Base-by-base conservation (phyloP, 2,797 vertebrate species). In the Falco naumanni region DNA sequence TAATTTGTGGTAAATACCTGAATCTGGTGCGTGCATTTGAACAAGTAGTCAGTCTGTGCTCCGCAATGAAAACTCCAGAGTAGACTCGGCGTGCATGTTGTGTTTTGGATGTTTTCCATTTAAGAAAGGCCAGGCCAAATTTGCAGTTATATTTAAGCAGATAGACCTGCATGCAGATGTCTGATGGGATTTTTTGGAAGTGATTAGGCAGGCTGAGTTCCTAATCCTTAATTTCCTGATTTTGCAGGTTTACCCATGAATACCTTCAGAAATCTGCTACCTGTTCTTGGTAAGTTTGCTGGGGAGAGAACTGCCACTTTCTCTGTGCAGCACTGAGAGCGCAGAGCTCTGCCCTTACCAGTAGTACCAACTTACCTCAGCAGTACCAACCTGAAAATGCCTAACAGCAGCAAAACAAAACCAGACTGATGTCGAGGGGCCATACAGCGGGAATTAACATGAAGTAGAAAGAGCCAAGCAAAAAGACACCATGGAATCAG, bases 1-100 rank as follows among this genome's bases (percentile, higher is more conserved):
- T 45, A 87, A 60, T 24, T 53, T 6, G 2, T 33, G 20, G 31
- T 50, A 22, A 3, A 0, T 16, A 15, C 0, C 0, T 20, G 68
- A 66, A 15, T 47, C 50, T 2, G 0, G 5, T 39, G 11, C 0
- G 0, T 43, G 77, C 19, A 22, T 72, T 76, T 79, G 50, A 75
- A 16, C 8, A 29, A 51, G 34, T 18, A 54, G 16, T 19, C 9
- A n/a, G 87, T 6, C n/a, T 79, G 19, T 34, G 28, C 72, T 69
- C 65, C 1, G 3, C 54, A 25, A 15, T 63, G 53, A 72, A 63
- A 75, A 47, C 4, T 2, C 45, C 33, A 57, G 63, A 61, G 17
- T 21, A 57, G 5, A 59, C 45, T 75, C 61, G 11, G 11, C 11
- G 16, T 16, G 14, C 7, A 1, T 25, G 33, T 34, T 26, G 13